A percentile compares a stretch with the other conserved stretches of the same genome.
phyloP scores from a whole-genome alignment of 2,797 vertebrate genomes.

The Apogon hyalosoma region DNA sequence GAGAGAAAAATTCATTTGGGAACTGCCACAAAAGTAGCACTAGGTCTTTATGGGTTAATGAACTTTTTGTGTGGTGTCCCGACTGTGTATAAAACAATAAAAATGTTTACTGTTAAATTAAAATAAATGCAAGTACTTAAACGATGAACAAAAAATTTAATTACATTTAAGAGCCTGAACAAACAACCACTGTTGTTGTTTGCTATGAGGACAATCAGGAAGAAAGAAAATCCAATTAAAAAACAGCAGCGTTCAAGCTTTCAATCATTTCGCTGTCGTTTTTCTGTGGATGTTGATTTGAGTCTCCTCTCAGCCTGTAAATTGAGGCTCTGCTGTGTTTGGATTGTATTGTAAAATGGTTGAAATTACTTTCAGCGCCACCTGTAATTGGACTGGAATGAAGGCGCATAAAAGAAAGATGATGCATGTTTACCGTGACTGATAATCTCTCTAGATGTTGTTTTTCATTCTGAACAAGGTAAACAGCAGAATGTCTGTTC shows the following conservation, averaged over 20 bases:
- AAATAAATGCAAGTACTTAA: no score
- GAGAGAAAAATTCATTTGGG: no score
- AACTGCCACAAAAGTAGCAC: no score
- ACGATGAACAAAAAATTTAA: no score
- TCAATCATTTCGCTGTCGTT: background rate
- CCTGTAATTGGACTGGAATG: conserved; percentile 17
- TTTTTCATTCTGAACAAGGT: conserved; percentile 13
- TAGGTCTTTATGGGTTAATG: no score
- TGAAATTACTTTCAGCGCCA: conserved; percentile 12
- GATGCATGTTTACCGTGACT: conserved; percentile 3
- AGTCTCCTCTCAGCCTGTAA: background rate
- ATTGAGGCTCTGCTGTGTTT: conserved; percentile 6
- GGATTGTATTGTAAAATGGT: conserved; percentile 2
- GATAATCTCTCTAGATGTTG: conserved; percentile 9
- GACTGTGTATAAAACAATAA: no score
- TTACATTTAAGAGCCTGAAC: no score
- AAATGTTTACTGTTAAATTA: no score
- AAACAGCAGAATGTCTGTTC: conserved; percentile 3
- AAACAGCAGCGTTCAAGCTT: background rate
- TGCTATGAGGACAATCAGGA: no score
- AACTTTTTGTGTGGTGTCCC: no score
- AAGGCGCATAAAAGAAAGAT: background rate
- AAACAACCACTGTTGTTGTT: no score
- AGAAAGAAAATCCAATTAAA: background rate
- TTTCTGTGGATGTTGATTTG: background rate